Evolutionary conservation across 2,113 vertebrate species (phyloP).

Genomic region (Pituophis catenifer): DNA sequence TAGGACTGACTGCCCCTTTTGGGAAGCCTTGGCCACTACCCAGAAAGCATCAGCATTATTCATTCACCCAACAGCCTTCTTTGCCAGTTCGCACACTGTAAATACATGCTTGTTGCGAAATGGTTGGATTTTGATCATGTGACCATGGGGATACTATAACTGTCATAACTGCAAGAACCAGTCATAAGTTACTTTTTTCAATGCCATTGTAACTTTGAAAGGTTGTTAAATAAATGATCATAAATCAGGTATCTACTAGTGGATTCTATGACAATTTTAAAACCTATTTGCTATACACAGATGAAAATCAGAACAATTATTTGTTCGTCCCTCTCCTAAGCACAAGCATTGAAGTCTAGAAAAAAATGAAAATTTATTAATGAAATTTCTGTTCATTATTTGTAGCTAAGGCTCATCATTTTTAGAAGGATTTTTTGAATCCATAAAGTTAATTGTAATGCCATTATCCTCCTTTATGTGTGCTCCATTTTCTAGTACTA

Average conservation of each 20-base stretch:
- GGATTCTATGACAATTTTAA: neutral
- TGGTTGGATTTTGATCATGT: neutral
- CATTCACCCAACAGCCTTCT: neutral
- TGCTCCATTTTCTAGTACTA: constrained; percentile 73
- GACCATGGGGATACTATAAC: neutral
- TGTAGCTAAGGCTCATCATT: neutral
- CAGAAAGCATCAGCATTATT: too few relatives aligned
- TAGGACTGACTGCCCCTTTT: neutral
- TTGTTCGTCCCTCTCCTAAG: neutral
- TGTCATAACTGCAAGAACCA: neutral
- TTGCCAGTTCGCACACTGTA: neutral
- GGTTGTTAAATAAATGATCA: neutral
- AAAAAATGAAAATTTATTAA: neutral
- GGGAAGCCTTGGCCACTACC: too few relatives aligned
- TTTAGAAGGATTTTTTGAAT: neutral
- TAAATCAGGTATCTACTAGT: neutral
- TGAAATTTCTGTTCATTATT: fast-evolving
- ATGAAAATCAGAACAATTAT: neutral
- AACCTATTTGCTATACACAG: neutral
- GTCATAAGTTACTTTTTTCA: neutral
- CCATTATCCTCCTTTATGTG: neutral
- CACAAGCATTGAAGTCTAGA: neutral
- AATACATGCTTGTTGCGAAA: neutral
- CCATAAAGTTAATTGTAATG: neutral
- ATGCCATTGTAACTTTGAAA: neutral